Conservation (phyloP, 2,113 vertebrate species). For the Catharus bicknelli region DNA sequence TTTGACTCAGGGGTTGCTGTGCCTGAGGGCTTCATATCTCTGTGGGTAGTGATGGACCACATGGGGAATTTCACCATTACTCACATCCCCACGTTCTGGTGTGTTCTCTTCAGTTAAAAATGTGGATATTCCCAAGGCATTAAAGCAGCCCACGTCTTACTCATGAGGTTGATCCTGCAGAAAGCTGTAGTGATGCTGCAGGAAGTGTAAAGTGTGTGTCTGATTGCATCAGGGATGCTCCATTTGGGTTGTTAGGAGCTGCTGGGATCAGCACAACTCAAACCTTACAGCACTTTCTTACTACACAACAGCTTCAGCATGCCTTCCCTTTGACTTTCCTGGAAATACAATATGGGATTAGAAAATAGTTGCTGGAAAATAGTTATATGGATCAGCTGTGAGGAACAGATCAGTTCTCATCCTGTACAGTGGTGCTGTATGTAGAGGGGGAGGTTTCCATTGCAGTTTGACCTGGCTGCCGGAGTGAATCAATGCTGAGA, state of each 20-base stretch:
- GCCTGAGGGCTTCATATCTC: not conserved
- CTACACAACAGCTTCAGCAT: not conserved
- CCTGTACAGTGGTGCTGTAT: not conserved
- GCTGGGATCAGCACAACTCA: not conserved
- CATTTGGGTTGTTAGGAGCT: not conserved
- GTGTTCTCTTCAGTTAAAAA: not conserved
- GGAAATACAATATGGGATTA: not conserved
- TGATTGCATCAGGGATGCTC: not conserved
- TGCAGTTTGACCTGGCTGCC: not conserved
- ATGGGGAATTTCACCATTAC: not conserved
- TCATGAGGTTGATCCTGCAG: not conserved
- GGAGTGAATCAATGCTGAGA: not conserved
- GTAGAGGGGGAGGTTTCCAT: not conserved
- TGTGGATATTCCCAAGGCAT: not conserved
- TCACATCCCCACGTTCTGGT: not conserved
- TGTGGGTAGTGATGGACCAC: not conserved
- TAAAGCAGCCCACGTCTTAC: not conserved
- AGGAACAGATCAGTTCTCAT: not conserved
- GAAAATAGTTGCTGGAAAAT: not conserved
- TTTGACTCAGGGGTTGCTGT: not conserved
- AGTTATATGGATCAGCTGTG: not conserved
- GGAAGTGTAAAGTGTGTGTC: not conserved
- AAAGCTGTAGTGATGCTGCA: not conserved
- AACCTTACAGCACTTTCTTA: not conserved
- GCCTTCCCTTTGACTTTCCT: not conserved